Conservation (phyloP, 1,140 invertebrate species). For the Diplogasteroides magnus region DNA sequence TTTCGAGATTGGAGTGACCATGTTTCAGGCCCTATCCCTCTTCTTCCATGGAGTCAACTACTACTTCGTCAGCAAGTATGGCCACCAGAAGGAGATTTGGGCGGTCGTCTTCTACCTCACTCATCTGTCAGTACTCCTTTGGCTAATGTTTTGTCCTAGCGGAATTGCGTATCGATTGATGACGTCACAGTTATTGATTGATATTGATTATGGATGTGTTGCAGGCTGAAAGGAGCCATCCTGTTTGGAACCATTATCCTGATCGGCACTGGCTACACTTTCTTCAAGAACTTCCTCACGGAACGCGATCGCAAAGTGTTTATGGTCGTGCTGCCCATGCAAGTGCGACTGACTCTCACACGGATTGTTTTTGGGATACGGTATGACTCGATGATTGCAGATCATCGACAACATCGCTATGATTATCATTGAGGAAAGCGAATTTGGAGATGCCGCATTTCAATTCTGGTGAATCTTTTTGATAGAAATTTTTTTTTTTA, state of each 20-base stretch:
- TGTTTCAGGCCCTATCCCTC: constrained; percentile 68
- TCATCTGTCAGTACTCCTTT: constrained; percentile 70
- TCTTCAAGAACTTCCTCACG: constrained; percentile 92
- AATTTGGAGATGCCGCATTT: constrained; percentile 83
- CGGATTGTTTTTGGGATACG: neutral
- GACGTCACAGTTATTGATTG: neutral
- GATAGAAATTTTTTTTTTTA: neutral
- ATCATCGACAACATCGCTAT: constrained; percentile 90
- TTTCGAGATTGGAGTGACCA: constrained; percentile 65
- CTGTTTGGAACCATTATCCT: constrained; percentile 92
- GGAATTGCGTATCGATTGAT: constrained; percentile 9
- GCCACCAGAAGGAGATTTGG: constrained; percentile 90
- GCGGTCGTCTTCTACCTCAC: constrained; percentile 93
- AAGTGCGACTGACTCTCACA: constrained; percentile 63
- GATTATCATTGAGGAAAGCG: constrained; percentile 94
- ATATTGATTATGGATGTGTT: constrained; percentile 15
- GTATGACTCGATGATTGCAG: constrained; percentile 58
- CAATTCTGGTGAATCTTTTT: constrained; percentile 67
- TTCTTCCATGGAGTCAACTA: constrained; percentile 94
- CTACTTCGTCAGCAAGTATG: constrained; percentile 87
- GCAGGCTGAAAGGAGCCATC: constrained; percentile 79
- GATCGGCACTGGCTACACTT: constrained; percentile 96
- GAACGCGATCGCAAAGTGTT: constrained; percentile 97
- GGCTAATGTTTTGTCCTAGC: neutral
- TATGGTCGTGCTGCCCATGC: constrained; percentile 92